A percentile compares a stretch with the other conserved stretches of the same genome.
Evolutionary conservation across 2,888 invertebrate species (phyloP).

Genomic region (Plagodis pulveraria): DNA sequence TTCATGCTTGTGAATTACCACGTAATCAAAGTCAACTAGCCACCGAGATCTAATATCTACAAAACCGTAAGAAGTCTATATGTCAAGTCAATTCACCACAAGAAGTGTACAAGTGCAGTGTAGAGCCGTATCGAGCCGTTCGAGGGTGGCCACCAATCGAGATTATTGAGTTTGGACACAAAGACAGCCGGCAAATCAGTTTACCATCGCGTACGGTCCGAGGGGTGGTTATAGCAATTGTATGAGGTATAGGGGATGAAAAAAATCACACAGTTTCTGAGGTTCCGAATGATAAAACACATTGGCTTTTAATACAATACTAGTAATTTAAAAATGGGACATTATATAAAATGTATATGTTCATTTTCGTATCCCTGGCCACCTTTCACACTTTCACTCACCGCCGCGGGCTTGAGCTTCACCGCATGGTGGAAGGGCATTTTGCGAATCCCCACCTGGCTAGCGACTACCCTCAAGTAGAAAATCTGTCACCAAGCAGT

Average conservation of each 20-base stretch:
- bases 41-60: background rate
- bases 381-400: no score
- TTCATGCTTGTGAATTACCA: no score
- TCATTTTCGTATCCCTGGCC: no score
- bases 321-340: no score
- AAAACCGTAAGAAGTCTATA: background rate
- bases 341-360: no score
- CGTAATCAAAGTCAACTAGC: background rate
- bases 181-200: conserved; percentile 53
- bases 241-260: conserved; percentile 23
- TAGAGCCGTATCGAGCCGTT: conserved; percentile 22
- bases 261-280: background rate
- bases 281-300: no score
- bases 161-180: conserved; percentile 52
- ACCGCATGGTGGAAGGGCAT: no score
- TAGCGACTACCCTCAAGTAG: no score
- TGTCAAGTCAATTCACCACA: conserved; percentile 16
- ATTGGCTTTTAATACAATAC: no score
- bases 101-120: conserved; percentile 28
- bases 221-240: conserved; percentile 28
- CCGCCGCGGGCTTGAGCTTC: no score
- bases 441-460: no score
- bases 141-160: conserved; percentile 51
- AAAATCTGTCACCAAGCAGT: no score
- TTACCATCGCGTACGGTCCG: conserved; percentile 41